phyloP scores from a whole-genome alignment of 2,113 vertebrate genomes.

The Heliornis fulica region DNA sequence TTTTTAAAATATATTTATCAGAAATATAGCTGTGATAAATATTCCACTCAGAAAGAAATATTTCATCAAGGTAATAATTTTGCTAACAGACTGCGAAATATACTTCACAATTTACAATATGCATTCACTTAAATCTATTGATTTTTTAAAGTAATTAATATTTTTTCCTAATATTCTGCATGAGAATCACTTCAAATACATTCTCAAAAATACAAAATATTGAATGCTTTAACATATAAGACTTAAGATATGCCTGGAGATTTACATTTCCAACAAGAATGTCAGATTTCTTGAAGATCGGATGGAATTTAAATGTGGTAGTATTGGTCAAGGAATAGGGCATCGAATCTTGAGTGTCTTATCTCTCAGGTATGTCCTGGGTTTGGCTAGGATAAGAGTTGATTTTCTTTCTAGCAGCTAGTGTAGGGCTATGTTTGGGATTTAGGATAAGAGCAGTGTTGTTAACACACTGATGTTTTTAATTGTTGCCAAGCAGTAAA shows the following conservation, averaged over 20 bases:
- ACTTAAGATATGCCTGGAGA: not conserved
- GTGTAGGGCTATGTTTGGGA: too few relatives aligned
- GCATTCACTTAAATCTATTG: not conserved
- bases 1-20: not conserved
- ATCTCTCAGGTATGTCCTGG: not conserved
- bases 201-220: not conserved
- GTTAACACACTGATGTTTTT: too few relatives aligned
- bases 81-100: not conserved
- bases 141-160: not conserved
- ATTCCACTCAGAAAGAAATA: not conserved
- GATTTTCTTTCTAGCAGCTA: too few relatives aligned
- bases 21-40: not conserved
- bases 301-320: not conserved
- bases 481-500: too few relatives aligned
- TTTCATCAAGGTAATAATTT: not conserved
- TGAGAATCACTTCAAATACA: not conserved
- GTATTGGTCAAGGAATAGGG: not conserved
- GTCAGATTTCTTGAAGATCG: not conserved
- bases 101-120: not conserved
- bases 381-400: too few relatives aligned
- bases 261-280: not conserved
- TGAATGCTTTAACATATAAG: not conserved
- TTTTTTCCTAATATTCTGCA: not conserved
- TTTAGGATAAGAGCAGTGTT: too few relatives aligned
- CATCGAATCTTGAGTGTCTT: not conserved